Evolutionary conservation across 2,113 vertebrate genomes (phyloP).

Genomic region (Mirounga angustirostris): DNA sequence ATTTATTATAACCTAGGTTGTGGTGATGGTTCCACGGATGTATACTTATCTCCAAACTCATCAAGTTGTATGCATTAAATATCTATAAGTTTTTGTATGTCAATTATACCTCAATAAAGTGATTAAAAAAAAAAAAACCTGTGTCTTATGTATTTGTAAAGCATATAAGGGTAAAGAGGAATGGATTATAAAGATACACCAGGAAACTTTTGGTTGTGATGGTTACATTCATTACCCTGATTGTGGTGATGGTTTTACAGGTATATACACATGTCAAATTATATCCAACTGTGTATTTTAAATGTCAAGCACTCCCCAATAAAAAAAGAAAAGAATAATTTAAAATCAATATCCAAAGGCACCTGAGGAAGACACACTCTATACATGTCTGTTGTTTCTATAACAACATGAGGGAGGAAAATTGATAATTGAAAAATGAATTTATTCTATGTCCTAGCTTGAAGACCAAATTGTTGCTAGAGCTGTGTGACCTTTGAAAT

Average conservation of each 20-base stretch:
- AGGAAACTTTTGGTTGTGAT: not conserved
- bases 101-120: not conserved
- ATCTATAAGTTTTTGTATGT: not conserved
- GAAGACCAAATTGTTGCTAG: constrained; percentile 76
- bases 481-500: constrained; percentile 85
- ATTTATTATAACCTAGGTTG: not conserved
- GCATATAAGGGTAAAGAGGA: not conserved
- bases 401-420: not conserved
- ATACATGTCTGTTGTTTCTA: not conserved
- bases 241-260: not conserved
- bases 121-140: not conserved
- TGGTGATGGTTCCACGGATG: not conserved
- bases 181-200: not conserved
- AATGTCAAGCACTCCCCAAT: not conserved
- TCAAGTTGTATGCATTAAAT: not conserved
- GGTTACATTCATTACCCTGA: not conserved
- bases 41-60: not conserved
- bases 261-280: not conserved
- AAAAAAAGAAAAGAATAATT: not conserved
- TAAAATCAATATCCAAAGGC: not conserved
- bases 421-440: constrained; percentile 55
- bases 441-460: constrained; percentile 45
- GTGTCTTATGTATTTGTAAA: not conserved
- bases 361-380: not conserved
- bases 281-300: not conserved